phyloP scores from a whole-genome alignment of 2,888 invertebrate species.

The Ditylenchus weischeri region DNA sequence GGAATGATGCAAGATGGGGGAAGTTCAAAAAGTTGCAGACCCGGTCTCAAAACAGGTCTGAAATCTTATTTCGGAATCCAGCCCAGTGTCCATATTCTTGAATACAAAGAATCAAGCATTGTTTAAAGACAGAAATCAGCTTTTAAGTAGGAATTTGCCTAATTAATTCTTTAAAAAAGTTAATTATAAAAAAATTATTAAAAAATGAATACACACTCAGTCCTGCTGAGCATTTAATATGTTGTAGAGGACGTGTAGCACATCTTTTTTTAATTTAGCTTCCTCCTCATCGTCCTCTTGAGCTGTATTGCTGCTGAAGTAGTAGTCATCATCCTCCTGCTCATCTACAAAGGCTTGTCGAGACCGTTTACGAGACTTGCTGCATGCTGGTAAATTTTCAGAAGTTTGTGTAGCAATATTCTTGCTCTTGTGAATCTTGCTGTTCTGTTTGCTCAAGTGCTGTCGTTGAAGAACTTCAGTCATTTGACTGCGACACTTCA shows the following conservation, averaged over 20 bases:
- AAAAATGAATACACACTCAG: not conserved
- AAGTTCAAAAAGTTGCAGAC: too few relatives aligned
- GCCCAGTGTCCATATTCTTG: too few relatives aligned
- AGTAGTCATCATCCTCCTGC: not conserved
- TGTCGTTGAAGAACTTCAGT: not conserved
- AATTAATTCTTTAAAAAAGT: too few relatives aligned
- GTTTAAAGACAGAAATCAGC: too few relatives aligned
- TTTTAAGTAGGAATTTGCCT: too few relatives aligned
- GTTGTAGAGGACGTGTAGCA: slow-evolving; percentile 3
- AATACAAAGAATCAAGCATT: too few relatives aligned
- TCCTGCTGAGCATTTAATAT: not conserved
- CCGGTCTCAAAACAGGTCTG: too few relatives aligned
- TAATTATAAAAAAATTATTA: not conserved
- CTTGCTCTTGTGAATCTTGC: not conserved
- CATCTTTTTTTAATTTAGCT: not conserved
- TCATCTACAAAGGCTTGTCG: not conserved
- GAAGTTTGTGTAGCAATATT: too few relatives aligned
- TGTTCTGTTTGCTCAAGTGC: not conserved
- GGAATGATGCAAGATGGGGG: too few relatives aligned
- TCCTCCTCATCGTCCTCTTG: not conserved
- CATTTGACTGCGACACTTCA: not conserved
- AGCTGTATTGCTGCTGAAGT: not conserved
- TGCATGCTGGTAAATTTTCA: too few relatives aligned
- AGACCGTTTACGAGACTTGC: slow-evolving; percentile 6
- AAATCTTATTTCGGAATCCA: too few relatives aligned